Conservation (phyloP, 2,113 vertebrate species). For the Callipepla squamata region DNA sequence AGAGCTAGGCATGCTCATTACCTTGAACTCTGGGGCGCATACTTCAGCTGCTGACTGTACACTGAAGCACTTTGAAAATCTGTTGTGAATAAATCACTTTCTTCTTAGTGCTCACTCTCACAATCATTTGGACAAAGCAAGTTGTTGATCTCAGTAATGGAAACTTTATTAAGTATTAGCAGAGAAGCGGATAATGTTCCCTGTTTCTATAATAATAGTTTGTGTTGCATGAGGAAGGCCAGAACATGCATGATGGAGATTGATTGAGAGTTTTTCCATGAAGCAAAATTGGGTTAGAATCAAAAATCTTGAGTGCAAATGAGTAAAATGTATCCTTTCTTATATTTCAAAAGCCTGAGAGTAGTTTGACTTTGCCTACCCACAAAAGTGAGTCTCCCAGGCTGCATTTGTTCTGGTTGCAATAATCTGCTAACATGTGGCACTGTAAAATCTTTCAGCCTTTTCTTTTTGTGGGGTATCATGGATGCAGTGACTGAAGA, state of each 20-base stretch:
- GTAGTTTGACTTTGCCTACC: neutral
- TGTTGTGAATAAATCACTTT: neutral
- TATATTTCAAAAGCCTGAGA: slow-evolving; percentile 4
- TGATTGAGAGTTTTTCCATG: slow-evolving; percentile 7
- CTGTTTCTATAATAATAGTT: neutral
- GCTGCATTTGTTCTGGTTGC: neutral
- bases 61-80: neutral
- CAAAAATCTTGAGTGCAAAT: neutral
- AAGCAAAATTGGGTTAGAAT: neutral
- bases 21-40: neutral
- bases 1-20: neutral
- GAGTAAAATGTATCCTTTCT: neutral
- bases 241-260: neutral
- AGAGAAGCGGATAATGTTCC: neutral
- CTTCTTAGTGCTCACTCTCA: neutral
- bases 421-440: neutral
- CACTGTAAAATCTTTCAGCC: neutral
- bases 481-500: neutral
- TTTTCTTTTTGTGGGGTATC: neutral
- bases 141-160: neutral
- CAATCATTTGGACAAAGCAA: neutral
- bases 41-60: neutral
- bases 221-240: neutral
- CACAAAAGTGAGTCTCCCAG: neutral
- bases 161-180: neutral